Evolutionary conservation across 2,888 invertebrate genomes (phyloP), one percentile per base, ranked within the genome.

Genomic region (Pemphredon lugubris): DNA sequence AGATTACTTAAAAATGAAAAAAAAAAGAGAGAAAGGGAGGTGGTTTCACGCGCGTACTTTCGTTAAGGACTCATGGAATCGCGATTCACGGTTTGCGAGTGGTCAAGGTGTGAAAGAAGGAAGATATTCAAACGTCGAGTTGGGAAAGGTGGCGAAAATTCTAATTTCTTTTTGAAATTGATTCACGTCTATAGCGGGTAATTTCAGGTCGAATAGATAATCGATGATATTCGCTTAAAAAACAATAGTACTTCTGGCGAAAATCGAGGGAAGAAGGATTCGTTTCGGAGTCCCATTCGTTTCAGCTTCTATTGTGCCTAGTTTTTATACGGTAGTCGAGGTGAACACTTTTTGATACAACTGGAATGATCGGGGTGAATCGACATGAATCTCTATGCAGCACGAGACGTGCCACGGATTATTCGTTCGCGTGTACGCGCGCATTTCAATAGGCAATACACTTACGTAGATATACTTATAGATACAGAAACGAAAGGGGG

Each of bases 251-350:
- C n/a, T 3, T 37, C 11, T 11, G 14, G 32, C 2, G 23, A 4
- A 2, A 23, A 21, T 42, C 16, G 47, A 58, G n/a, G 54, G 40
- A 54, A 61, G 45, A 71, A 54, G 45, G 55, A 34, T 7, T 11
- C 34, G 11, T 9, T 7, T 4, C 37, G 37, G 11, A 4, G 1
- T 51, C 60, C 66, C n/a, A n/a, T n/a, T n/a, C 54, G 65, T 71
- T 77, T 77, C 48, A 58, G 68, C 60, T 75, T 70, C 47, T 57
- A 77, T 76, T 63, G 83, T 84, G 82, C 84, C 83, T 84, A 83
- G 79, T 79, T 81, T 66, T 66, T 66, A 60, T 82, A 78, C 78
- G 70, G 53, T 60, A 70, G 72, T 70, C 64, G 77, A 77, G 70
- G 45, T 67, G 59, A 58, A 72, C 47, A 4, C 13, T 14, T 80